Evolutionary conservation across 2,888 invertebrate genomes (phyloP).

Genomic region (Caenorhabditis wallacei): DNA sequence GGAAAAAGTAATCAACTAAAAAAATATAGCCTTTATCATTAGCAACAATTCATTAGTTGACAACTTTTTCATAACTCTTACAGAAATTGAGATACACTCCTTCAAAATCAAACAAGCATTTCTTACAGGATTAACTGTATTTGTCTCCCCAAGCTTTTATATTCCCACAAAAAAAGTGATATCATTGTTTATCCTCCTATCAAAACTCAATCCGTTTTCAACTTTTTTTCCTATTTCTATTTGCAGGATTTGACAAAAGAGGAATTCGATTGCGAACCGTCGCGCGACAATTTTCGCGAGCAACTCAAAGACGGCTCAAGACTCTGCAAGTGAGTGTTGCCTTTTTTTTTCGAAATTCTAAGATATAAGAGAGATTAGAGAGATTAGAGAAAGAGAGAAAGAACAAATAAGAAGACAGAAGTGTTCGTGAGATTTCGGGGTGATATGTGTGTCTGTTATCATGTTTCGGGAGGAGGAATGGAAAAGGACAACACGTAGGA

Average conservation of each 20-base stretch:
- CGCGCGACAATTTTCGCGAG: slow-evolving; percentile 94
- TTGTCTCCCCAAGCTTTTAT: not conserved
- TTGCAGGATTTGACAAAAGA: slow-evolving; percentile 84
- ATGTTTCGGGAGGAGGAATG: not conserved
- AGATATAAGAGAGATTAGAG: not conserved
- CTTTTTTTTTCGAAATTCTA: not conserved
- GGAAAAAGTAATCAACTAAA: too few species aligned
- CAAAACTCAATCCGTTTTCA: not conserved
- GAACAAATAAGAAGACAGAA: not conserved
- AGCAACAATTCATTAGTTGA: too few species aligned
- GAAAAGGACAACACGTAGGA: slow-evolving; percentile 9
- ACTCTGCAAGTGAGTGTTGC: slow-evolving; percentile 89
- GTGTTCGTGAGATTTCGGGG: slow-evolving; percentile 13
- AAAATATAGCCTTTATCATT: too few species aligned
- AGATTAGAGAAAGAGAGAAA: slow-evolving; percentile 2
- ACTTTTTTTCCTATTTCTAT: not conserved
- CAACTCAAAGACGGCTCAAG: slow-evolving; percentile 93
- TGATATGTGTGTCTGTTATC: not conserved
- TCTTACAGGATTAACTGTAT: too few species aligned
- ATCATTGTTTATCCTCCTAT: not conserved
- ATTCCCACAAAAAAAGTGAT: not conserved
- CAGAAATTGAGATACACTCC: too few species aligned
- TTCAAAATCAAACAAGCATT: too few species aligned
- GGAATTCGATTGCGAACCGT: slow-evolving; percentile 89
- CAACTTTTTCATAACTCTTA: too few species aligned